These are phyloP conservation scores for Fukomys damarensis DNA, from an alignment of 2,113 vertebrate species.

Conservation along the genomic window DNA sequence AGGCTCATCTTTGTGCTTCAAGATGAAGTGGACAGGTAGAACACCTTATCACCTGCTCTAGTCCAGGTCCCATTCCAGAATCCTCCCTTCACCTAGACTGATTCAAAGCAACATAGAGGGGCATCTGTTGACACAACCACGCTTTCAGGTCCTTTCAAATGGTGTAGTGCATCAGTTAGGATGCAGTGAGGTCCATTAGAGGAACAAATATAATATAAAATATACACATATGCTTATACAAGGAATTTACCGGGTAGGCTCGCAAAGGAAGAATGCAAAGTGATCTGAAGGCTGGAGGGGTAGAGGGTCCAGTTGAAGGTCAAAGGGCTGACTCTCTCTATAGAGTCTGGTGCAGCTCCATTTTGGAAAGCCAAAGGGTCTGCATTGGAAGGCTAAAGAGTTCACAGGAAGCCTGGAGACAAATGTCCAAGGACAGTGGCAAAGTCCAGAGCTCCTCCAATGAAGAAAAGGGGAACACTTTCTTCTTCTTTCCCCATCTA, in stretches of 20 bases:
- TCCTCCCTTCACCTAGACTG: not conserved
- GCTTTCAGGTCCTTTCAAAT: not conserved
- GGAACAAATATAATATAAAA: not conserved
- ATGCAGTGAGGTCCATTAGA: not conserved
- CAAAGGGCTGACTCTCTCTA: not conserved
- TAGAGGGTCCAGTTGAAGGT: not conserved
- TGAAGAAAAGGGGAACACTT: not conserved
- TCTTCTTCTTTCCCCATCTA: not conserved
- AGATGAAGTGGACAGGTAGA: not conserved
- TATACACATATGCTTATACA: not conserved
- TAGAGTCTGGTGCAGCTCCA: not conserved
- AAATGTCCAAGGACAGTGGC: not conserved
- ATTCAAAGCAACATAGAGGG: too few species aligned
- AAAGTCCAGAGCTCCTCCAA: not conserved
- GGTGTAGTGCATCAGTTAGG: not conserved
- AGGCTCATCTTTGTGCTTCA: not conserved
- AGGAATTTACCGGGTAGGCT: not conserved
- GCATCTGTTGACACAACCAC: not conserved
- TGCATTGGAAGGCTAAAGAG: not conserved
- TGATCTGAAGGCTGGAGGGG: not conserved
- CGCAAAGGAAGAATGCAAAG: not conserved
- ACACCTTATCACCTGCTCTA: accelerated
- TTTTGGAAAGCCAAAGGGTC: not conserved
- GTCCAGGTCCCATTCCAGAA: not conserved
- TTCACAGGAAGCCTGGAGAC: not conserved